Conservation (phyloP, 2,888 invertebrate species). For the Euplagia quadripunctaria region DNA sequence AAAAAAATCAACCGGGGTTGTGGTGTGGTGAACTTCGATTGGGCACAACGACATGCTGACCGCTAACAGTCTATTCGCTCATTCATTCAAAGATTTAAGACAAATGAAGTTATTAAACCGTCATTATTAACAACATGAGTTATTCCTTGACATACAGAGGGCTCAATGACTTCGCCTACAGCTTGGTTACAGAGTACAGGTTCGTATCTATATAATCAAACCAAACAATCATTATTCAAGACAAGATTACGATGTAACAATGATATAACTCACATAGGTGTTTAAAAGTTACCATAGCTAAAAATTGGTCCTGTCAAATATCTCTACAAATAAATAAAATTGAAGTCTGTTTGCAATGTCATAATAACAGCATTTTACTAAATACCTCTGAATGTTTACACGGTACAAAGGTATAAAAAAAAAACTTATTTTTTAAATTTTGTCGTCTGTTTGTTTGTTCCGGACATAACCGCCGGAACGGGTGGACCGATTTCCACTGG, state of each 20-base stretch:
- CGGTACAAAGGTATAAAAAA: too few species aligned
- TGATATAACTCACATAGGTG: conserved; percentile 6
- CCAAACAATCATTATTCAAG: conserved; percentile 21
- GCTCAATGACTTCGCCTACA: conserved; percentile 10
- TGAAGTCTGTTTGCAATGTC: too few species aligned
- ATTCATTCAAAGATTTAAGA: neutral
- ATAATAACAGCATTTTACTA: too few species aligned
- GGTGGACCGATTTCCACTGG: too few species aligned
- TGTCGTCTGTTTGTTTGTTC: too few species aligned
- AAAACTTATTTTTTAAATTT: too few species aligned
- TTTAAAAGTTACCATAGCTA: conserved; percentile 1
- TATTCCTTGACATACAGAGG: conserved; percentile 19
- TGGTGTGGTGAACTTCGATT: neutral
- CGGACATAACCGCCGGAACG: too few species aligned
- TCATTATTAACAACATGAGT: conserved; percentile 9
- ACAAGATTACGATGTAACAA: conserved; percentile 20
- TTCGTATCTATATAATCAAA: conserved; percentile 21
- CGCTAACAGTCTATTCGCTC: conserved; percentile 5
- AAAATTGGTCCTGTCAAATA: neutral
- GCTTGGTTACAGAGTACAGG: conserved; percentile 14
- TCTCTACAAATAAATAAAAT: too few species aligned
- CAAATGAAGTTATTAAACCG: conserved; percentile 9
- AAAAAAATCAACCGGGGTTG: neutral
- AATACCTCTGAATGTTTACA: too few species aligned
- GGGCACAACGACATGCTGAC: conserved; percentile 3